Evolutionary conservation across 2,888 invertebrate genomes (phyloP), one percentile per base, ranked within the genome.

Genomic region (Penaeus monodon): DNA sequence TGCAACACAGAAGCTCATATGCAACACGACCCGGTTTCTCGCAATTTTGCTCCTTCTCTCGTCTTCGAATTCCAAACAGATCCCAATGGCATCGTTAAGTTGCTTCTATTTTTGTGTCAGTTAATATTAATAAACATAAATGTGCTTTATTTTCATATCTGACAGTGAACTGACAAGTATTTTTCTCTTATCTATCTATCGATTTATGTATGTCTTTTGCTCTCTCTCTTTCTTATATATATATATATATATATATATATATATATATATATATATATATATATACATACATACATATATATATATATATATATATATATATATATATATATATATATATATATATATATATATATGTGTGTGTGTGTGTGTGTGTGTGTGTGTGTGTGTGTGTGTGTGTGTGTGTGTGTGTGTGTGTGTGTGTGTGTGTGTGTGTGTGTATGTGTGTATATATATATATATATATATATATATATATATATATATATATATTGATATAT

Each of bases 221-320:
- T 44, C 44, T 44, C 44, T 44, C 10, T 44, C 10, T 44, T 6
- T 44, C 44, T 44, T 10, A 44, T 44, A 38, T 77, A 77, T 77
- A 77, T 27, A 27, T 77, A 17, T n/a, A 6, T 77, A 29, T 22
- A 77, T 12, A 38, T 29, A 77, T 77, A 77, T 29, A 77, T 8
- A 77, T 77, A 77, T 77, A 77, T 27, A 27, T 77, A 27, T 77
- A 27, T 77, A 27, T 77, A 2, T 77, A 77, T 77, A 77, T 77
- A 77, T 76, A n/a, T 76, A 76, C 10, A 76, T 76, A 76, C 10
- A 76, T 76, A 76, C 10, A 76, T 76, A 76, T 76, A 76, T 76
- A 76, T 76, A 76, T 10, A 76, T 76, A 76, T 76, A 76, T 76
- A 76, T 76, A 76, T 76, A 76, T 76, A 76, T 76, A 76, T 76